Evolutionary conservation across 2,888 invertebrate species (phyloP).

Genomic region (Drosophila kanekoi): DNA sequence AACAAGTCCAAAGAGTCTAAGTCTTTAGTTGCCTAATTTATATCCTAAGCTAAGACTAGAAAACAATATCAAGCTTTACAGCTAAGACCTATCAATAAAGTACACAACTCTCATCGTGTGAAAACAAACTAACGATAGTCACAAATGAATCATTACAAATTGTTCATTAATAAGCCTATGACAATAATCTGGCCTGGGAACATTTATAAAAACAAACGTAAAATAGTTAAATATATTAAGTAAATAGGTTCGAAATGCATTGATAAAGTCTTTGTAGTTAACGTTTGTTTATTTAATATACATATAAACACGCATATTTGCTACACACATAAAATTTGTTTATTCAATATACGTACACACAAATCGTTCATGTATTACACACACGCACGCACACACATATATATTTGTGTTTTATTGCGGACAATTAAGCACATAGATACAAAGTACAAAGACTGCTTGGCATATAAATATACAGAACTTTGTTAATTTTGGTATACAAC

Average conservation of each 20-base stretch:
- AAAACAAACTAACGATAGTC: too few species aligned
- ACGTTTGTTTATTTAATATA: constrained; percentile 34
- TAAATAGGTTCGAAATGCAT: neutral
- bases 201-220: too few species aligned
- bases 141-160: too few species aligned
- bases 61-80: too few species aligned
- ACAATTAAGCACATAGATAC: constrained; percentile 41
- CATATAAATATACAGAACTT: constrained; percentile 28
- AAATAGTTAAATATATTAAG: too few species aligned
- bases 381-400: constrained; percentile 22
- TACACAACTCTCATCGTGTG: too few species aligned
- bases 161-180: too few species aligned
- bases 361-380: constrained; percentile 18
- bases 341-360: constrained; percentile 32
- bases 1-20: too few species aligned
- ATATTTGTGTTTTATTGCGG: constrained; percentile 20
- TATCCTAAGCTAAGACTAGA: too few species aligned
- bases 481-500: constrained; percentile 42
- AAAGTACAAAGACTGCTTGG: constrained; percentile 30
- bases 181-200: too few species aligned
- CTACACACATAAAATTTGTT: constrained; percentile 11
- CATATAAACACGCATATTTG: constrained; percentile 17
- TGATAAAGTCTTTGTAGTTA: constrained; percentile 1
- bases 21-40: too few species aligned
- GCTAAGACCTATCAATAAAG: too few species aligned